phyloP scores from a whole-genome alignment of 2,797 vertebrate genomes.

The Cyprinella venusta region DNA sequence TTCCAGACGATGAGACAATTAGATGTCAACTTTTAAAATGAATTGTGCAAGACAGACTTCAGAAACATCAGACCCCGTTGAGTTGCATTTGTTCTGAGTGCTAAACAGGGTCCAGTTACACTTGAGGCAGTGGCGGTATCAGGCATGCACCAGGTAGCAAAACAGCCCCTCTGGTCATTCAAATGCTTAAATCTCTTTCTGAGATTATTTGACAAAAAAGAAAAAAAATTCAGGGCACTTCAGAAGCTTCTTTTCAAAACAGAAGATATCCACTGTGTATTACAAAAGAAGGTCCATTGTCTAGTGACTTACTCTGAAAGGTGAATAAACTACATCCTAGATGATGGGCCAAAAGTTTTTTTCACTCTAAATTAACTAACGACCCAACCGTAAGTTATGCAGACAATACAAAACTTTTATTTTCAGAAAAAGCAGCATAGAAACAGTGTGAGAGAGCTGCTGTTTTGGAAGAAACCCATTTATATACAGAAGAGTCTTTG shows the following conservation, averaged over 20 bases:
- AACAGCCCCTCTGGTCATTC: conserved; percentile 52
- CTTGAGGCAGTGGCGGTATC: conserved; percentile 55
- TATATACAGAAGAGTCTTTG: conserved; percentile 49
- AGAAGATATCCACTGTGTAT: conserved; percentile 51
- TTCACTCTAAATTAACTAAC: neutral
- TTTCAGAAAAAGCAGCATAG: conserved; percentile 49
- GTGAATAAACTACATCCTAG: conserved; percentile 1
- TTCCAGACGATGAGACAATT: conserved; percentile 60
- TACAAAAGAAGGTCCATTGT: conserved; percentile 44
- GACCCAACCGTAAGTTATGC: neutral
- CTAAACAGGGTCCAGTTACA: conserved; percentile 49
- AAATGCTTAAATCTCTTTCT: conserved; percentile 52
- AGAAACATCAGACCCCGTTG: neutral
- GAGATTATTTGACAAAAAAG: conserved; percentile 26
- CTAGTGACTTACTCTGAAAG: conserved; percentile 64
- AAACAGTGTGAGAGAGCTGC: conserved; percentile 41
- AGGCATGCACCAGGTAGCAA: conserved; percentile 64
- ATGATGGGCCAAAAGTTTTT: neutral
- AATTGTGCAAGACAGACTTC: conserved; percentile 41
- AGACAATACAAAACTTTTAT: conserved; percentile 39
- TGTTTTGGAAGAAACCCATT: conserved; percentile 44
- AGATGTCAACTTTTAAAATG: conserved; percentile 35
- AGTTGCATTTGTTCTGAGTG: conserved; percentile 17
- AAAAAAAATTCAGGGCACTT: conserved; percentile 42
- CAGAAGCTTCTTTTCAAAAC: conserved; percentile 49